These are phyloP conservation scores for Capra hircus DNA, from an alignment of 2,113 vertebrate species.

Conservation along the genomic window DNA sequence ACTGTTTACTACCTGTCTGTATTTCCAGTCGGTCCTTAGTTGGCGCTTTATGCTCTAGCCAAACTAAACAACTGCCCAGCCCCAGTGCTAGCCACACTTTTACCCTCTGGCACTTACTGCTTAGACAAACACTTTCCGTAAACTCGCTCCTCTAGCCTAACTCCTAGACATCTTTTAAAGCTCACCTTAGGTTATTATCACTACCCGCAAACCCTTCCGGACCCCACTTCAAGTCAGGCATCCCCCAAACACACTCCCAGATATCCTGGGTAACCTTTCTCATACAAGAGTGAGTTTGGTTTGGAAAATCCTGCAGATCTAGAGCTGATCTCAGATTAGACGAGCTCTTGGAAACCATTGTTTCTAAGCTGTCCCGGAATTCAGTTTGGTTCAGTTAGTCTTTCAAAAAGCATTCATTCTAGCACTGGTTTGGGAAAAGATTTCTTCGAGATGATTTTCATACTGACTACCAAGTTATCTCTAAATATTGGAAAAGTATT, in stretches of 20 bases:
- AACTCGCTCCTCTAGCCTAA: neutral
- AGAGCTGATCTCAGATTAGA: neutral
- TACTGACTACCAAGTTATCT: neutral
- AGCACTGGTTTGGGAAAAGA: neutral
- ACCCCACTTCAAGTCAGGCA: neutral
- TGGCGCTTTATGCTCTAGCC: neutral
- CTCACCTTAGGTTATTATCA: neutral
- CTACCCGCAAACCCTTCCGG: neutral
- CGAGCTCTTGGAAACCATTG: neutral
- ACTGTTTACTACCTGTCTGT: neutral
- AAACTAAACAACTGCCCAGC: constrained; percentile 4
- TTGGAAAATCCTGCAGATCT: neutral
- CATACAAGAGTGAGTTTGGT: neutral
- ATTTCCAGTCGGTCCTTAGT: neutral
- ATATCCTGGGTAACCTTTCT: neutral
- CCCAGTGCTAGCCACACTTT: neutral
- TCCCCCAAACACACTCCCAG: rapidly evolving
- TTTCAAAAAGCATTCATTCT: neutral
- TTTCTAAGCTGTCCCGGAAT: neutral
- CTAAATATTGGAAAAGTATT: neutral
- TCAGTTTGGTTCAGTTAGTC: neutral
- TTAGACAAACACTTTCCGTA: neutral
- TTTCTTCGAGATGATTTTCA: neutral
- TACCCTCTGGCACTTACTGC: neutral
- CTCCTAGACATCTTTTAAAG: neutral